A percentile compares a stretch with the other conserved stretches of the same genome.
Evolutionary conservation across 1,140 invertebrate genomes (phyloP).

Genomic region (Ceratina japonica): DNA sequence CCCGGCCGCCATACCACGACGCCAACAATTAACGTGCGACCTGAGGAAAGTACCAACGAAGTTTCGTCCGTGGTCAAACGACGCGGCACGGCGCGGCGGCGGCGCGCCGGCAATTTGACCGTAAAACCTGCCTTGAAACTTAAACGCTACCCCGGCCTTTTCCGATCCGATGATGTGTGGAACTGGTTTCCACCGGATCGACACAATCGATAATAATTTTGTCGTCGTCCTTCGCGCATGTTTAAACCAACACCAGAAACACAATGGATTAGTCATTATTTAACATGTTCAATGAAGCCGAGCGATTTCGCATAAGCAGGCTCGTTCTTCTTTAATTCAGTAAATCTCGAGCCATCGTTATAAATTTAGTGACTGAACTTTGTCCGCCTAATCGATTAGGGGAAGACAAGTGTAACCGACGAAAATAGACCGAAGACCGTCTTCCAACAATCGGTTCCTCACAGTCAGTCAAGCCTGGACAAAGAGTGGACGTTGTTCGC

Average conservation of each 20-base stretch:
- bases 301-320: no score
- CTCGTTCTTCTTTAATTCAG: no score
- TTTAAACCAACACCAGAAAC: no score
- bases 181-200: neutral
- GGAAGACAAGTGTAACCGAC: no score
- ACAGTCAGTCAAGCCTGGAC: neutral
- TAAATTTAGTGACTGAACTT: no score
- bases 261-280: no score
- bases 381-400: no score
- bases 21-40: constrained; percentile 4
- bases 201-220: neutral
- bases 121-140: constrained; percentile 19
- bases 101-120: neutral
- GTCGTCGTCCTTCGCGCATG: no score
- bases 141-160: neutral
- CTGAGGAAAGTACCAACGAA: neutral
- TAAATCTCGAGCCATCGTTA: no score
- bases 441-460: neutral
- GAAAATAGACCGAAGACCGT: no score
- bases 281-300: no score
- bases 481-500: neutral
- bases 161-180: neutral
- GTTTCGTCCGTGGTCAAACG: neutral
- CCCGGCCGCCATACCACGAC: no score
- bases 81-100: neutral